These are phyloP conservation scores for Salminus brasiliensis DNA, from an alignment of 2,113 vertebrate genomes.

Conservation along the genomic window DNA sequence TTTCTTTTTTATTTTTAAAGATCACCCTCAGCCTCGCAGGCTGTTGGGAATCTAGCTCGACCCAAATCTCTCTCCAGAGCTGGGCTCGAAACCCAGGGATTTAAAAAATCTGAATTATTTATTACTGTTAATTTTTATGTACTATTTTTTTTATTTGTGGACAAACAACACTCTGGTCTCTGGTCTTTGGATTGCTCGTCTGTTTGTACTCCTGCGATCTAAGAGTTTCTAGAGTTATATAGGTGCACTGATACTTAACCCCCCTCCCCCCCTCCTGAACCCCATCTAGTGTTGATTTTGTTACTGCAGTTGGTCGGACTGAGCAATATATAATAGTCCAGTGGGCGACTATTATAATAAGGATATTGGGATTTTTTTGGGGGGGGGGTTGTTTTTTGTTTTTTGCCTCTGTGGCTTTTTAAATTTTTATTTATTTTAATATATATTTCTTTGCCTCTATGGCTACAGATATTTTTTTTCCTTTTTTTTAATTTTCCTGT, in stretches of 20 bases:
- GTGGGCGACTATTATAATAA: slow-evolving; percentile 50
- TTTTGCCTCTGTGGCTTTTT: too few species aligned
- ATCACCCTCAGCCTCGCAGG: slow-evolving; percentile 16
- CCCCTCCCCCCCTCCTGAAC: neutral
- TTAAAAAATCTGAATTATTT: slow-evolving; percentile 40
- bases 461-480: too few species aligned
- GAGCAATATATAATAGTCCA: slow-evolving; percentile 69
- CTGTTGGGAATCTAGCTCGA: neutral
- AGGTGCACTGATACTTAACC: neutral
- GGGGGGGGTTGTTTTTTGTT: slow-evolving; percentile 33
- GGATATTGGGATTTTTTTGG: too few species aligned
- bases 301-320: slow-evolving; percentile 57
- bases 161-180: neutral
- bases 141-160: slow-evolving; percentile 35
- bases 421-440: too few species aligned
- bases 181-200: neutral
- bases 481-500: slow-evolving; percentile 47
- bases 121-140: slow-evolving; percentile 54
- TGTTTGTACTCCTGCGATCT: slow-evolving; percentile 10
- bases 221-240: neutral
- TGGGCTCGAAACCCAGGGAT: slow-evolving; percentile 57
- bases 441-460: too few species aligned
- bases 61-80: slow-evolving; percentile 50
- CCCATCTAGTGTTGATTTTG: neutral
- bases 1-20: neutral